Evolutionary conservation across 2,113 vertebrate species (phyloP), one percentile per base, ranked within the genome.

Genomic region (Xyrauchen texanus): DNA sequence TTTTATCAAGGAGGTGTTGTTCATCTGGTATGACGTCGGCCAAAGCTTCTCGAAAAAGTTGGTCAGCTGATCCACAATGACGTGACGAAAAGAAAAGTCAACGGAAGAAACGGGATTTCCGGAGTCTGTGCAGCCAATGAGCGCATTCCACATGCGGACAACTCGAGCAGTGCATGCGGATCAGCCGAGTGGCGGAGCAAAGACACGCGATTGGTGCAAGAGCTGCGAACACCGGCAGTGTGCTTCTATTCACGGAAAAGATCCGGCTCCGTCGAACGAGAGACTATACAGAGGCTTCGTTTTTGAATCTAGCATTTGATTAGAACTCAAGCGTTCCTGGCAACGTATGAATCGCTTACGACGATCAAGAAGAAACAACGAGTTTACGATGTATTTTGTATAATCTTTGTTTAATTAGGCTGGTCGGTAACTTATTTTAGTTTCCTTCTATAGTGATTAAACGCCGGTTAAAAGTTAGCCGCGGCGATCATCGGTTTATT

Each of bases 91-190:
- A 57, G 73, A 66, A 68, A 77, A 78, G 62, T 65, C 61, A 80
- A 78, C 45, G 62, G 13, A 71, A 53, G 11, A n/a, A 77, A 65
- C 65, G 45, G 55, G 68, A 88, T 78, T 91, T 94, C 93, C 92
- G 90, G 90, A 86, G 47, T 86, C 77, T 46, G 34, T 80, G 58
- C 85, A 85, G 86, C 96, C 96, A 96, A 97, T 97, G 85, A 94
- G 91, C 88, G 79, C 90, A 87, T 94, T 97, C 96, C 96, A 97
- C 96, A 96, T 97, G 96, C 92, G 92, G 92, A 89, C 89, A 90
- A 85, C 13, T 88, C 88, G 9, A 86, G 72, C 88, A 45, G 87
- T 84, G 90, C 90, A 86, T 87, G 88, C 93, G 90, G 94, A 92
- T 90, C 90, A 90, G 87, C 91, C 90, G 88, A 89, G 90, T 92